Evolutionary conservation across 2,113 vertebrate genomes (phyloP).

Genomic region (Tetraodon nigroviridis): DNA sequence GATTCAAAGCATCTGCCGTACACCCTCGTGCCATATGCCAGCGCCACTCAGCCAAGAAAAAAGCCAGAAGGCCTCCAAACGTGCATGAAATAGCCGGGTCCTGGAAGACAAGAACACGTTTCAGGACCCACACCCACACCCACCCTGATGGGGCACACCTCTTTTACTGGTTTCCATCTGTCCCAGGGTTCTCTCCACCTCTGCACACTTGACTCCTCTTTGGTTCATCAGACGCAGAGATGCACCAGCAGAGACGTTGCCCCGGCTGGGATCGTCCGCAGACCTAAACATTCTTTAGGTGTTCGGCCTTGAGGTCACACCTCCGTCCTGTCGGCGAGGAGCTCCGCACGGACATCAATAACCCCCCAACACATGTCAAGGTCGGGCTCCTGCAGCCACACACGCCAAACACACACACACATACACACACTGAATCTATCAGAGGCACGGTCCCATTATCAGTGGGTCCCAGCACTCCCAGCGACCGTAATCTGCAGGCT

Average conservation of each 20-base stretch:
- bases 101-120: too few species aligned
- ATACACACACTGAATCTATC: too few species aligned
- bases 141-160: too few species aligned
- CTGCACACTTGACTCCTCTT: constrained; percentile 9
- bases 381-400: not conserved
- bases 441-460: too few species aligned
- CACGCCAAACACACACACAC: too few species aligned
- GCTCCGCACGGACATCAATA: constrained; percentile 34
- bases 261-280: too few species aligned
- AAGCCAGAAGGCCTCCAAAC: not conserved
- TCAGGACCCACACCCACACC: too few species aligned
- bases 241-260: constrained; percentile 2
- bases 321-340: constrained; percentile 12
- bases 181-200: constrained; percentile 20
- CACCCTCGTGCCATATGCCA: constrained; percentile 63
- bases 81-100: too few species aligned
- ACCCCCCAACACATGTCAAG: constrained; percentile 24
- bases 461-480: too few species aligned
- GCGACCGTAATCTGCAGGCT: too few species aligned
- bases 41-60: constrained; percentile 36
- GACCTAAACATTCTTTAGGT: too few species aligned
- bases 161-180: constrained; percentile 22
- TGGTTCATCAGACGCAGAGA: constrained; percentile 14
- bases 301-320: constrained; percentile 8
- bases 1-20: constrained; percentile 62